Conservation (phyloP, 2,797 vertebrate genomes). For the Hydrocynus forskahlii region DNA sequence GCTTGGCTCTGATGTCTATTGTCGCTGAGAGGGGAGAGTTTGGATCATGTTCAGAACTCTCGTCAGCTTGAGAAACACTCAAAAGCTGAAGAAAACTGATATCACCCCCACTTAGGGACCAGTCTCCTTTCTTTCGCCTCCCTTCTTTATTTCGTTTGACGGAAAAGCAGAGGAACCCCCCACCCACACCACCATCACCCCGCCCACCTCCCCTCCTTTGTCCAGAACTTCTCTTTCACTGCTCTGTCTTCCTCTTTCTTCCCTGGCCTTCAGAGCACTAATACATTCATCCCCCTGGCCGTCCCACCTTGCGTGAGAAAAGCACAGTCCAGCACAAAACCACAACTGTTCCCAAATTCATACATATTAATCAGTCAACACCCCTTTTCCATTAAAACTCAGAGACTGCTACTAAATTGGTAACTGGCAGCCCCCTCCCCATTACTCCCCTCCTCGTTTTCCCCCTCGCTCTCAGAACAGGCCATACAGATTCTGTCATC, state of each 20-base stretch:
- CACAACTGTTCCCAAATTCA: conserved; percentile 70
- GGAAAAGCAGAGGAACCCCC: conserved; percentile 56
- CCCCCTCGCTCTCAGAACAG: conserved; percentile 33
- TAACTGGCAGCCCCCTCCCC: conserved; percentile 50
- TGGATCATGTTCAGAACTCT: conserved; percentile 59
- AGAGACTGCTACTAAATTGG: conserved; percentile 56
- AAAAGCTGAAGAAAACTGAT: conserved; percentile 57
- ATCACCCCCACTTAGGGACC: conserved; percentile 56
- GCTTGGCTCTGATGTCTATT: conserved; percentile 52
- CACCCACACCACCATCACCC: neutral
- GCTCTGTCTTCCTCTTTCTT: conserved; percentile 62
- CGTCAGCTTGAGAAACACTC: conserved; percentile 48
- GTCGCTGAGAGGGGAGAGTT: conserved; percentile 46
- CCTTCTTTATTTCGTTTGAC: conserved; percentile 58
- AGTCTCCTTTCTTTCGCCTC: conserved; percentile 55
- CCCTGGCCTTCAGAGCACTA: conserved; percentile 57
- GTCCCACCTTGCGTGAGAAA: conserved; percentile 64
- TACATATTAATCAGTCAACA: conserved; percentile 72
- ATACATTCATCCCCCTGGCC: conserved; percentile 62
- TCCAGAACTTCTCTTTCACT: conserved; percentile 60
- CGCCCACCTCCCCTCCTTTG: conserved; percentile 46
- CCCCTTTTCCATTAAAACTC: conserved; percentile 64
- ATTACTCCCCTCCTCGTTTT: conserved; percentile 9
- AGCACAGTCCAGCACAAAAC: conserved; percentile 64
- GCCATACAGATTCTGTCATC: conserved; percentile 44